A percentile compares a stretch with the other conserved stretches of the same genome.
Conservation (phyloP, 2,797 vertebrate genomes). For the Bovichtus diacanthus region DNA sequence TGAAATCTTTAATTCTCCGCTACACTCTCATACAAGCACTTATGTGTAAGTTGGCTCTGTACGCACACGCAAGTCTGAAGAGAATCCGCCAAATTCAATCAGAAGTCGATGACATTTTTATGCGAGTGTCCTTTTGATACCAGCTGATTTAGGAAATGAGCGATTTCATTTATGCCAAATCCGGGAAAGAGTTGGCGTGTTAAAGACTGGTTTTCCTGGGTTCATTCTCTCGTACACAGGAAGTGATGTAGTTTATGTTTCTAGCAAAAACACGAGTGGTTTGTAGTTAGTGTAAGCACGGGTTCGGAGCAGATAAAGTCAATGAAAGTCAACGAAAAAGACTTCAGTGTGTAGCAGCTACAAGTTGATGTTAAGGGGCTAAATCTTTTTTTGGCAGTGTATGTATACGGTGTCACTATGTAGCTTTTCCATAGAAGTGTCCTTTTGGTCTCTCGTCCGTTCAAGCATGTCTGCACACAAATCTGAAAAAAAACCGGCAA, state of each 20-base stretch:
- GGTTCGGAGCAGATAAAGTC: neutral
- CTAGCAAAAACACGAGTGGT: neutral
- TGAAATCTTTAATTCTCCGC: constrained; percentile 54
- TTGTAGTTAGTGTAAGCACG: neutral
- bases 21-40: constrained; percentile 1
- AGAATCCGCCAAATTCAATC: neutral
- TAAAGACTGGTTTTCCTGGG: neutral
- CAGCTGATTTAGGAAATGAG: neutral
- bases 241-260: constrained; percentile 1
- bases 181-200: neutral
- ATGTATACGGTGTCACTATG: too few relatives aligned
- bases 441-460: too few relatives aligned
- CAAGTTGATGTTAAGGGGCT: too few relatives aligned
- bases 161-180: neutral
- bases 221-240: neutral
- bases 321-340: neutral
- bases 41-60: constrained; percentile 17
- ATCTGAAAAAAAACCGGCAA: too few relatives aligned
- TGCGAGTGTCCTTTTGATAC: neutral
- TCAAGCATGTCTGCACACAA: too few relatives aligned
- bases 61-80: neutral
- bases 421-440: too few relatives aligned
- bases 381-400: too few relatives aligned
- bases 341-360: too few relatives aligned
- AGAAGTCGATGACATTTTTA: neutral